Evolutionary conservation across 2,113 vertebrate species (phyloP).

Genomic region (Erythrolamprus reginae): DNA sequence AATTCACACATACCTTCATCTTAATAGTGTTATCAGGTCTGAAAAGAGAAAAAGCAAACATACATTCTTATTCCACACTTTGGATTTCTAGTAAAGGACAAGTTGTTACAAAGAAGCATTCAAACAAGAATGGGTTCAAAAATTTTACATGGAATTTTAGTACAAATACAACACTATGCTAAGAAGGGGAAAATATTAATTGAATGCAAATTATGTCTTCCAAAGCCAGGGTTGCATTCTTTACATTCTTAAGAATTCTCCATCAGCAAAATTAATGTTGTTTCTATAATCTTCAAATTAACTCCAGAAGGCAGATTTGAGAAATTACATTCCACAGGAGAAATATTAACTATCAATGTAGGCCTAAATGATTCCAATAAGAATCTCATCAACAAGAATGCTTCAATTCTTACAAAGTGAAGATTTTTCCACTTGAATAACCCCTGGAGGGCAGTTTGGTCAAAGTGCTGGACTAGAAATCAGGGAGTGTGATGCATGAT

Average conservation of each 20-base stretch:
- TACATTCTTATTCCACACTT: background rate
- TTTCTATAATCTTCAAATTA: background rate
- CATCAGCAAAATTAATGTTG: background rate
- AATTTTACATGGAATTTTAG: background rate
- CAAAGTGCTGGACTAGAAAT: background rate
- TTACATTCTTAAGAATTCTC: background rate
- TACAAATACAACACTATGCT: background rate
- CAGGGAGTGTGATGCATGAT: background rate
- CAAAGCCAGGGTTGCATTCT: background rate
- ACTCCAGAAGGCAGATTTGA: background rate
- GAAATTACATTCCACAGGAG: background rate
- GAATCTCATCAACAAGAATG: background rate
- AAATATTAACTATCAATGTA: background rate
- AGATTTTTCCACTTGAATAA: too few species aligned
- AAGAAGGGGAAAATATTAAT: background rate
- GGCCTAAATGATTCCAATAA: background rate
- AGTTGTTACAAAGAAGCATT: background rate
- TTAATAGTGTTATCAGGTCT: background rate
- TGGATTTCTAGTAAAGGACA: background rate
- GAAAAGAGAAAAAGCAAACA: background rate
- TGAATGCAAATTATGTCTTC: background rate
- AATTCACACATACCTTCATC: slow-evolving; percentile 4
- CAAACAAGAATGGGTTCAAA: background rate
- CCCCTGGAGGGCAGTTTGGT: too few species aligned
- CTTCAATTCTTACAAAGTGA: background rate